Evolutionary conservation across 2,797 vertebrate genomes (phyloP).

Genomic region (Sebastes iracundus): DNA sequence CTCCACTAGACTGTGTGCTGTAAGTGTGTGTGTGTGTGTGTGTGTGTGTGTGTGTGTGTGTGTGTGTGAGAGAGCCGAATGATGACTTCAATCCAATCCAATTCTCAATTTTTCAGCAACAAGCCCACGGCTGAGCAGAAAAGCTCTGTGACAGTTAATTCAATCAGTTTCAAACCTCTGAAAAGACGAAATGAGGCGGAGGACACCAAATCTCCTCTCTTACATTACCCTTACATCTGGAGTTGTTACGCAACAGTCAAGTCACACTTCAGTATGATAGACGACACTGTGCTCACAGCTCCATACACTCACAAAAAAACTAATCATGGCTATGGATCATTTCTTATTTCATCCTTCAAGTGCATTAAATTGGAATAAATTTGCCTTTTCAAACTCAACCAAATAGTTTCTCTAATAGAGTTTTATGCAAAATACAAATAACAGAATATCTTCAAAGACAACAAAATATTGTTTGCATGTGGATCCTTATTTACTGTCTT

Average conservation of each 20-base stretch:
- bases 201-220: neutral
- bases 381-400: neutral
- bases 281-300: neutral
- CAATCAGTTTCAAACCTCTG: conserved; percentile 28
- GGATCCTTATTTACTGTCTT: neutral
- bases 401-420: neutral
- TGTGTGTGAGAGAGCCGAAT: neutral
- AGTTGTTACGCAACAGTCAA: neutral
- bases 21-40: neutral
- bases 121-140: conserved; percentile 21
- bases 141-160: conserved; percentile 36
- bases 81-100: conserved; percentile 19
- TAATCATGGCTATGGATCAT: neutral
- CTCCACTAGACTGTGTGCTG: conserved; percentile 5
- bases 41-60: neutral
- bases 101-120: conserved; percentile 19
- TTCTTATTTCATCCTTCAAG: neutral
- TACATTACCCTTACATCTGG: neutral
- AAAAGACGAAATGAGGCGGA: neutral
- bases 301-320: too few species aligned
- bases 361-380: neutral
- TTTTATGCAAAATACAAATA: neutral
- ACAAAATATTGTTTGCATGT: neutral
- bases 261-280: neutral
- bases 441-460: neutral